Percentiles rank a stretch among this genome's conserved stretches.
Conservation (phyloP, 2,888 invertebrate genomes). For the Drosophila cracens region DNA sequence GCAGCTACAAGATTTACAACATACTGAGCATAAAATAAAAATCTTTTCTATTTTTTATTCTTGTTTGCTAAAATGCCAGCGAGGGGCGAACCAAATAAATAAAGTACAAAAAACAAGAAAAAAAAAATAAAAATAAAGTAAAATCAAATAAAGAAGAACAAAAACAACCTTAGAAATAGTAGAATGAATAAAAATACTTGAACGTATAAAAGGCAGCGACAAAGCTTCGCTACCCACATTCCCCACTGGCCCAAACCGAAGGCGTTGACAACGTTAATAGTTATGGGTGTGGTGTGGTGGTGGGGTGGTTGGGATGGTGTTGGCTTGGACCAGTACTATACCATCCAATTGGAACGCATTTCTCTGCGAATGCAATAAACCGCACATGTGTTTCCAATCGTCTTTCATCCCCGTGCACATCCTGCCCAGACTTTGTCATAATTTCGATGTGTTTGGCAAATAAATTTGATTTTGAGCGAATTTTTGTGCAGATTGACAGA, state of each 20-base stretch:
- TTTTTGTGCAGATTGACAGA: constrained; percentile 63
- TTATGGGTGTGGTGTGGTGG: constrained; percentile 50
- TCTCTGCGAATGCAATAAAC: constrained; percentile 71
- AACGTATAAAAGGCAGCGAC: constrained; percentile 69
- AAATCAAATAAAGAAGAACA: constrained; percentile 9
- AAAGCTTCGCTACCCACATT: constrained; percentile 32
- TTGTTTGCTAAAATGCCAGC: constrained; percentile 24
- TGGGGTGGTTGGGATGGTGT: neutral
- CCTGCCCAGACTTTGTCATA: constrained; percentile 49
- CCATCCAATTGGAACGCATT: constrained; percentile 62
- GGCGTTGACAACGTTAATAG: constrained; percentile 76
- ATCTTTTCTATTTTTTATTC: constrained; percentile 52
- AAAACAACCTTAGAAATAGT: constrained; percentile 60
- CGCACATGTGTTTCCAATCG: constrained; percentile 72
- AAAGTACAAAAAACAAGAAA: constrained; percentile 30
- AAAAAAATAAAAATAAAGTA: constrained; percentile 46
- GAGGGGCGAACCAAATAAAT: constrained; percentile 57
- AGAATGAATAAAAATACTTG: constrained; percentile 76
- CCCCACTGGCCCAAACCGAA: constrained; percentile 14
- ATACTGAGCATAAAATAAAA: constrained; percentile 77
- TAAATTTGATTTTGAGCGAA: constrained; percentile 77
- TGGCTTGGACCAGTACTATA: neutral
- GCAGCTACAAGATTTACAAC: constrained; percentile 76
- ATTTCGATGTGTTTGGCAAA: constrained; percentile 76
- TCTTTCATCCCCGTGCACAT: constrained; percentile 8